Conservation (phyloP, 2,113 vertebrate genomes). For the Cygnus atratus region DNA sequence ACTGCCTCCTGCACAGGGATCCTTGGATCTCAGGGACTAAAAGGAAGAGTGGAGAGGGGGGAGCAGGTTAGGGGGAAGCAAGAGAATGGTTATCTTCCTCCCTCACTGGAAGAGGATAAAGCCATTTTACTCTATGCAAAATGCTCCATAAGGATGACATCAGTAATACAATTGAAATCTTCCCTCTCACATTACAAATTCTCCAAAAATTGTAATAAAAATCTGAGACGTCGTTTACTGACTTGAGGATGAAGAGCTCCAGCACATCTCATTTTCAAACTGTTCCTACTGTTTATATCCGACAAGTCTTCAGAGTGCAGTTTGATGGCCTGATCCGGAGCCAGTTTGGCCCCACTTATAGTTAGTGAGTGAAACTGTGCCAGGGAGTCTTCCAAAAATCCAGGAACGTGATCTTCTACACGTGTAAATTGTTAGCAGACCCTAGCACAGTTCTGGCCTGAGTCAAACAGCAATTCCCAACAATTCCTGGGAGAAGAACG, state of each 20-base stretch:
- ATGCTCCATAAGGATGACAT: background rate
- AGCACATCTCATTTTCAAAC: background rate
- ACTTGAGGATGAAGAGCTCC: background rate
- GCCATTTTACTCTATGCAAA: background rate
- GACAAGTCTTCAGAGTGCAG: background rate
- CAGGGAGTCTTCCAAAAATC: background rate
- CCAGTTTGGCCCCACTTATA: background rate
- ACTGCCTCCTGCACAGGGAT: background rate
- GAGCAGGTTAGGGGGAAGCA: background rate
- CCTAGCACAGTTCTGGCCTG: rapidly evolving
- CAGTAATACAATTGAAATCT: background rate
- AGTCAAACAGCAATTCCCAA: background rate
- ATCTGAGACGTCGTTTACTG: background rate
- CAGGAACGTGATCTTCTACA: background rate
- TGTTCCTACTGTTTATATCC: background rate
- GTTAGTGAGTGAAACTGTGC: background rate
- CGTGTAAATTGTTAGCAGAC: background rate
- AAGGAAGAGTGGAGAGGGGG: background rate
- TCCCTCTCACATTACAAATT: background rate
- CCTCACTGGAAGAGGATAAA: background rate
- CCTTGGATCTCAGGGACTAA: background rate
- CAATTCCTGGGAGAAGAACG: background rate
- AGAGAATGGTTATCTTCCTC: no score
- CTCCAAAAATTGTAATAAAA: background rate
- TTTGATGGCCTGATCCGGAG: background rate